phyloP scores from a whole-genome alignment of 1,140 invertebrate genomes.

The Oedothorax gibbosus region DNA sequence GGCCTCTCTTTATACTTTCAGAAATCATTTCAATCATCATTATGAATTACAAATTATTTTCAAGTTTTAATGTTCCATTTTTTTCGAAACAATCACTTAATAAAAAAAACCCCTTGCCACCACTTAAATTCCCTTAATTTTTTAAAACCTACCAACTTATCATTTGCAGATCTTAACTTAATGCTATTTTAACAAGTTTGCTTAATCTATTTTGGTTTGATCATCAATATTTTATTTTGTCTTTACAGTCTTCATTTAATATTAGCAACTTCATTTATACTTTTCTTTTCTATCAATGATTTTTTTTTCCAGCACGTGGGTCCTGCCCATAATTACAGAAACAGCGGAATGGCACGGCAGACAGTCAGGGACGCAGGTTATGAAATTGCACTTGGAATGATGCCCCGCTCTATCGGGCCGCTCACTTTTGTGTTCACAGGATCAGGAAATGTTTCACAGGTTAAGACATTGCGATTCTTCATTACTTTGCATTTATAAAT shows the following conservation, averaged over 20 bases:
- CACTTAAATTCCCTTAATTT: no score
- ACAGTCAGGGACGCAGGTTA: slow-evolving; percentile 97
- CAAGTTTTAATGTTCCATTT: no score
- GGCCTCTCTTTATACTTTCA: no score
- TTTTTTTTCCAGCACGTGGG: slow-evolving; percentile 87
- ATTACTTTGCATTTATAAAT: slow-evolving; percentile 73
- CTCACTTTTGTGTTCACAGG: slow-evolving; percentile 98
- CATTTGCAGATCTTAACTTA: no score
- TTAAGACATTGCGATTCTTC: slow-evolving; percentile 52
- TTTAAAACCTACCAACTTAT: no score
- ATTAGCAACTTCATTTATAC: not conserved
- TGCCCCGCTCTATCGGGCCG: slow-evolving; percentile 98
- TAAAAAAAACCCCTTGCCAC: no score
- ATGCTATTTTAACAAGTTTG: no score
- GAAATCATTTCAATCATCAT: no score
- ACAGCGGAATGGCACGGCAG: slow-evolving; percentile 96
- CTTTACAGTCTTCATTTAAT: not conserved
- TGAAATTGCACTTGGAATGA: slow-evolving; percentile 95
- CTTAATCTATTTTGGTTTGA: no score
- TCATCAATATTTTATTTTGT: no score
- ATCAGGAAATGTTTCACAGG: slow-evolving; percentile 79
- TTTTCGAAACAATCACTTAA: no score
- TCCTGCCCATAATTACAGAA: slow-evolving; percentile 97
- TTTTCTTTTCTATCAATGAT: not conserved
- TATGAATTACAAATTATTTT: no score